Percentiles rank a stretch among this genome's conserved stretches.
Evolutionary conservation across 1,140 invertebrate species (phyloP).

Genomic region (Trissolcus basalis): DNA sequence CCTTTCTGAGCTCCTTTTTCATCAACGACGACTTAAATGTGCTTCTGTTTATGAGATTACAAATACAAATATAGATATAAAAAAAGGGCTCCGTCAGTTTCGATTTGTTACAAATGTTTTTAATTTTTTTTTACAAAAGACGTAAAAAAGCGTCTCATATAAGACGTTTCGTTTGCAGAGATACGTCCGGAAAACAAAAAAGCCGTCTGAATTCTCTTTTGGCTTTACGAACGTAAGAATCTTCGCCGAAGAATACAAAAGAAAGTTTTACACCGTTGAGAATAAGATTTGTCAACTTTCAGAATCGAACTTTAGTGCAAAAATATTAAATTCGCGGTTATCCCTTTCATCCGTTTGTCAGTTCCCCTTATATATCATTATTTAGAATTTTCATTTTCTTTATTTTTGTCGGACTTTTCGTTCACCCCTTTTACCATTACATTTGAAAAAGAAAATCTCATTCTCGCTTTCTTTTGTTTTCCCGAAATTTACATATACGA

Average conservation of each 20-base stretch:
- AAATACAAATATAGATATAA: slow-evolving; percentile 39
- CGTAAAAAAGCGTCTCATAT: slow-evolving; percentile 48
- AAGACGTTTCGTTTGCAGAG: slow-evolving; percentile 38
- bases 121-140: slow-evolving; percentile 41
- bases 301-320: slow-evolving; percentile 53
- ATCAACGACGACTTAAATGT: slow-evolving; percentile 37
- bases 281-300: slow-evolving; percentile 42
- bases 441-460: slow-evolving; percentile 38
- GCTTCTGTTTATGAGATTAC: slow-evolving; percentile 35
- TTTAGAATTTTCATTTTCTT: slow-evolving; percentile 39
- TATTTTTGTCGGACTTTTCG: neutral
- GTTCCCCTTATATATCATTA: slow-evolving; percentile 16
- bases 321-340: slow-evolving; percentile 43
- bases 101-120: slow-evolving; percentile 39
- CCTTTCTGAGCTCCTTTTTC: slow-evolving; percentile 5
- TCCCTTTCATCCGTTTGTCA: slow-evolving; percentile 7
- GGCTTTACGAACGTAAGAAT: slow-evolving; percentile 41
- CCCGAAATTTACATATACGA: slow-evolving; percentile 39
- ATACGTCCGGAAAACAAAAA: slow-evolving; percentile 39
- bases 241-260: slow-evolving; percentile 51
- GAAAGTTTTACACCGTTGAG: slow-evolving; percentile 39
- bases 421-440: neutral
- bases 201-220: slow-evolving; percentile 9
- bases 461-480: slow-evolving; percentile 59
- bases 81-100: slow-evolving; percentile 21